Conservation (phyloP, 2,113 vertebrate species). For the Prolemur simus region DNA sequence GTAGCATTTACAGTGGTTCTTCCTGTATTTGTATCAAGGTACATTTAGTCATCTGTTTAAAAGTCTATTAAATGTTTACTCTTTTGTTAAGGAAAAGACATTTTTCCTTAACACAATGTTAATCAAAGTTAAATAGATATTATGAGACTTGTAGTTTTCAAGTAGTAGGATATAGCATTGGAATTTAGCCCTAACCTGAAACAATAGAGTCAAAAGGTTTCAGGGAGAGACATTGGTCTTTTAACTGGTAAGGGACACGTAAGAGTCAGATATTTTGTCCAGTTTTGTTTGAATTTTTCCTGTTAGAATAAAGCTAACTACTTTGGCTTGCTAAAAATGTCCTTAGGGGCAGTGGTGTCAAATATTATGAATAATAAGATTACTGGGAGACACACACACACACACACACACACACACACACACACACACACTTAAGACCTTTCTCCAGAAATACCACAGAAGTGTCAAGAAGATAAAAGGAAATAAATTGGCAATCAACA, state of each 20-base stretch:
- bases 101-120: background rate
- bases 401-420: background rate
- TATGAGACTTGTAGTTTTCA: background rate
- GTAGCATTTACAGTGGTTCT: background rate
- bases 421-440: background rate
- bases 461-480: background rate
- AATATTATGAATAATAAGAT: background rate
- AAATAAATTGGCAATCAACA: background rate
- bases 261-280: background rate
- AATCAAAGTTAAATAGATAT: background rate
- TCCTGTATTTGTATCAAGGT: background rate
- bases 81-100: no score
- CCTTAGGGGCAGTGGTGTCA: background rate
- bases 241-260: background rate
- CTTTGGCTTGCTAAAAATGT: background rate
- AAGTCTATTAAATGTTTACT: background rate
- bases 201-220: background rate
- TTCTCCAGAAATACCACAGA: background rate
- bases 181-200: background rate
- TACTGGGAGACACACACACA: background rate
- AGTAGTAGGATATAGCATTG: background rate
- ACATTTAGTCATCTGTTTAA: background rate
- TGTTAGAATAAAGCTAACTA: background rate
- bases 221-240: background rate
- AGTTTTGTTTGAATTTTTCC: background rate